Evolutionary conservation across 2,888 invertebrate species (phyloP), one percentile per base, ranked within the genome.

Genomic region (Pantelozetes paolii): DNA sequence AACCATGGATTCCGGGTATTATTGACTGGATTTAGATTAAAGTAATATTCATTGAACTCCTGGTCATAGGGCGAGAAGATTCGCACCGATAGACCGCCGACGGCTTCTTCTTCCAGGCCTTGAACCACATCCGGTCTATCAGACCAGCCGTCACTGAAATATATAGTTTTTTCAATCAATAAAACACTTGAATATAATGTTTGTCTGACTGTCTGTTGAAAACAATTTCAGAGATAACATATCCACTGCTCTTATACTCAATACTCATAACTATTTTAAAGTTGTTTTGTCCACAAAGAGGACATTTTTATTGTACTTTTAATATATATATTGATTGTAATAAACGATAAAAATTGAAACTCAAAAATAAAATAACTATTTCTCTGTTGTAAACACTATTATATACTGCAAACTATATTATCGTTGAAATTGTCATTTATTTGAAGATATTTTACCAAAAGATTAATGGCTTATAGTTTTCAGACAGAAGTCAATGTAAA

Each of bases 1-100:
- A 90, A 90, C 86, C 86, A 86, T 0, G 90, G 90, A 82, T 91
- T 90, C 71, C 88, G 84, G 9, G 82, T 80, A 82, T 90, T 89
- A 79, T 83, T 86, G 76, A 84, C 81, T 0, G 89, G 89, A 75
- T 86, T 85, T 70, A 90, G 84, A 0, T 85, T 82, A 79, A 87
- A 87, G 82, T 90, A 91, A 82, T 89, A 87, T 8, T 85, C 81
- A 80, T 90, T 88, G 81, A 89, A 89, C 75, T 85, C 83, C 36
- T 81, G 80, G 45, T 88, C 86, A 81, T 87, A 86, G 0, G 89
- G 89, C 23, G 90, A 89, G 81, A 89, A 87, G 77, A 91, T 89
- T 78, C 89, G 86, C 78, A 91, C 87, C 71, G 90, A 89, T 76
- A 91, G 85, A 69, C 89, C 88, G 62, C 89, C 89, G 79, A 85